Conservation (phyloP, 2,888 invertebrate genomes). For the Watsonalla cultraria region DNA sequence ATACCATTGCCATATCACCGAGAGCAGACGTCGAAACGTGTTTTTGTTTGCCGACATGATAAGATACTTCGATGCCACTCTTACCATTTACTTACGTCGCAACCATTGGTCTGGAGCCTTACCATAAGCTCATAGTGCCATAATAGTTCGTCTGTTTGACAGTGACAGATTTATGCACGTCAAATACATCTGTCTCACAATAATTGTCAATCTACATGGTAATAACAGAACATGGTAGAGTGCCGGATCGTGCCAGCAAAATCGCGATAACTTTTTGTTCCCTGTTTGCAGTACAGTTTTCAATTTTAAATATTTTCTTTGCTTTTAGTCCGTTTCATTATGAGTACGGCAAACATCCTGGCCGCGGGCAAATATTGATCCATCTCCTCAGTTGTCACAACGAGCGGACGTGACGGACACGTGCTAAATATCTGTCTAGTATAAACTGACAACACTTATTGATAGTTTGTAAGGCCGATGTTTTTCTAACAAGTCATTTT, state of each 20-base stretch:
- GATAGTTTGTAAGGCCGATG: conserved; percentile 7
- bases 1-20: conserved; percentile 29
- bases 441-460: conserved; percentile 25
- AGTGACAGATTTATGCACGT: no score
- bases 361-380: conserved; percentile 60
- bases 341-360: conserved; percentile 70
- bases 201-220: no score
- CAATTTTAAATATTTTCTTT: conserved; percentile 60
- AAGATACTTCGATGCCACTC: conserved; percentile 33
- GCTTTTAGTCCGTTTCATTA: conserved; percentile 62
- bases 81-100: conserved; percentile 28
- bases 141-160: no score
- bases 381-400: conserved; percentile 42
- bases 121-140: no score
- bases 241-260: conserved; percentile 24
- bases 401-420: conserved; percentile 53
- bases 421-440: conserved; percentile 55
- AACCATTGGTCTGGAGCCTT: conserved; percentile 2
- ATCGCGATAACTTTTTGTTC: conserved; percentile 41
- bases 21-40: conserved; percentile 29
- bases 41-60: conserved; percentile 46
- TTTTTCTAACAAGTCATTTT: neutral
- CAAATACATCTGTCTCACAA: no score
- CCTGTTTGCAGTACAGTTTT: conserved; percentile 42
- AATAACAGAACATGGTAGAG: no score